Evolutionary conservation across 2,888 invertebrate genomes (phyloP), one percentile per base, ranked within the genome.

Genomic region (Campoletis raptor): DNA sequence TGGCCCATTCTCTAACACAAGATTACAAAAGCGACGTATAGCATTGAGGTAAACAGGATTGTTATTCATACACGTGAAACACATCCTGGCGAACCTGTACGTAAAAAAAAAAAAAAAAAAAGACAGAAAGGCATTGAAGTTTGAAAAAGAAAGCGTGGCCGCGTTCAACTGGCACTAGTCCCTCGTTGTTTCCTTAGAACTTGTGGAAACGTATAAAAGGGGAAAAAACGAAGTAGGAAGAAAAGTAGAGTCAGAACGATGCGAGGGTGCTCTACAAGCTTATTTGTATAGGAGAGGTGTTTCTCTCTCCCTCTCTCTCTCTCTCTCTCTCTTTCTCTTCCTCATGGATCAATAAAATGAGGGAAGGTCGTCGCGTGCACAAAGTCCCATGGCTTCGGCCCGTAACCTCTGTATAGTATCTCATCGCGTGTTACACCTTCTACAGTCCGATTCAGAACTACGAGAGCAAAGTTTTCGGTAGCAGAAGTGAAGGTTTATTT

Each of bases 311-410:
- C 30, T 61, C 64, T 64, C 85, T 86, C 42, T 69, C 57, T 61
- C 54, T 52, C 67, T 81, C 52, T 67, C 30, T 61, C 64, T 64
- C 85, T 86, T 57, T 69, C 57, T 61, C 85, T 76, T 77, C 45
- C 70, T 77, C 70, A 85, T 86, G 92, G 93, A 94, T 94, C 94
- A 91, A 94, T 94, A 93, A 92, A 94, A 93, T 91, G 91, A 93
- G 93, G 93, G 92, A 93, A 92, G 93, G 90, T 92, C 92, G 91
- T 93, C 91, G 93, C 93, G 92, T 93, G 93, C 91, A 90, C 90
- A 86, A 87, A 89, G 91, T 93, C 91, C 89, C 91, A 90, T 91
- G 90, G 90, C 91, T 90, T 89, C 89, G 88, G 88, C 90, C 91
- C 89, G 40, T 69, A 91, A 91, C 91, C 69, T 82, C 70, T 89